These are phyloP conservation scores for Vanessa atalanta DNA, from an alignment of 1,140 invertebrate genomes.

Conservation along the genomic window DNA sequence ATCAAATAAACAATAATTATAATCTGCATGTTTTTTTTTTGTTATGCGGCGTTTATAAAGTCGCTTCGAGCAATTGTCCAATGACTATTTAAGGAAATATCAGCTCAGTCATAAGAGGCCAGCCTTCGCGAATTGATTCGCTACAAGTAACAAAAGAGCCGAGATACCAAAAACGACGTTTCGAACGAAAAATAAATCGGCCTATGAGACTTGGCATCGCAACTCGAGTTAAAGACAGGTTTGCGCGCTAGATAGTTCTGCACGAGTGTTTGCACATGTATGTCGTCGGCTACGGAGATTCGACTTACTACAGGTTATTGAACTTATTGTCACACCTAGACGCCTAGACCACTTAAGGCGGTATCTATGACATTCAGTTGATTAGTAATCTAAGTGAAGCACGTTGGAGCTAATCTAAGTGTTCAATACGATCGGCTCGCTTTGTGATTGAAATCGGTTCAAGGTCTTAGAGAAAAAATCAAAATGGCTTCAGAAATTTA, in stretches of 20 bases:
- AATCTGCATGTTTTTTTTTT: too few relatives aligned
- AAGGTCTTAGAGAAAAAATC: neutral
- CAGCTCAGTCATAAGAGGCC: too few relatives aligned
- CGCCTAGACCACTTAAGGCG: conserved; percentile 3
- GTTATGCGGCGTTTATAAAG: too few relatives aligned
- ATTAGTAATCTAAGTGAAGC: conserved; percentile 2
- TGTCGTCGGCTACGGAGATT: neutral
- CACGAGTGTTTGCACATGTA: conserved; percentile 1
- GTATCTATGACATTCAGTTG: conserved; percentile 10
- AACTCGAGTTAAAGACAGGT: too few relatives aligned
- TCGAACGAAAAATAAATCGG: too few relatives aligned
- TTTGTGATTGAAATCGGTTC: conserved; percentile 1
- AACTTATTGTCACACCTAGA: conserved; percentile 16
- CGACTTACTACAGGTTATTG: neutral
- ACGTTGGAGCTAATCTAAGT: neutral
- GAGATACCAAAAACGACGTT: too few relatives aligned
- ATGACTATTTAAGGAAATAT: too few relatives aligned
- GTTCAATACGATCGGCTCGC: neutral
- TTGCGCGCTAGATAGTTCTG: neutral
- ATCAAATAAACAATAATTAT: too few relatives aligned
- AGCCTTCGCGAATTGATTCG: too few relatives aligned
- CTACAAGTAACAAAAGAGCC: too few relatives aligned
- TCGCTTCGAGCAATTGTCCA: too few relatives aligned
- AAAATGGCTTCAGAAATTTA: neutral
- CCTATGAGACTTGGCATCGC: too few relatives aligned